Evolutionary conservation across 1,140 invertebrate genomes (phyloP).

Genomic region (Phymastichus coffea): DNA sequence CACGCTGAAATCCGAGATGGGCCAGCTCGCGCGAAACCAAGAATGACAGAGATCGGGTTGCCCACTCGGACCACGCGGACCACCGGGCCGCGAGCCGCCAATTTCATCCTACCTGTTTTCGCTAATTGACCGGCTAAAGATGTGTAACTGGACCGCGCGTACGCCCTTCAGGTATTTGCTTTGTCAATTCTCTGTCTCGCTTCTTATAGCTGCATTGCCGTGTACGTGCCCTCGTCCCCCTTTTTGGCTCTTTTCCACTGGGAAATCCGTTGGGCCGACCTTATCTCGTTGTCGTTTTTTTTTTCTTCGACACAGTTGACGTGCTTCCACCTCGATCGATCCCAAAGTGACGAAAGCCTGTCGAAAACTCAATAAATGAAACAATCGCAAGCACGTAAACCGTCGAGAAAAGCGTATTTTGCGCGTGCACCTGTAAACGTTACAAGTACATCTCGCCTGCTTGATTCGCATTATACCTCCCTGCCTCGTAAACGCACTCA

Average conservation of each 20-base stretch:
- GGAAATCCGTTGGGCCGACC: no score
- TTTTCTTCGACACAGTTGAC: neutral
- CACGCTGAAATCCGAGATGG: slow-evolving; percentile 46
- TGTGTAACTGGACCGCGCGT: slow-evolving; percentile 56
- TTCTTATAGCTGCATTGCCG: no score
- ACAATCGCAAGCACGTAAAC: no score
- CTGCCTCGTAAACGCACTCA: neutral
- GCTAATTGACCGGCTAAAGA: slow-evolving; percentile 59
- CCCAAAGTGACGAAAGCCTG: no score
- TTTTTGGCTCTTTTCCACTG: no score
- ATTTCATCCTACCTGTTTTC: slow-evolving; percentile 57
- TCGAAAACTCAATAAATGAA: no score
- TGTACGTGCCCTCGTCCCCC: no score
- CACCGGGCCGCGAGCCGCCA: slow-evolving; percentile 49
- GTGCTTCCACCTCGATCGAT: no score
- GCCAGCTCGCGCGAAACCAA: slow-evolving; percentile 27
- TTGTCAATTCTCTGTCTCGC: slow-evolving; percentile 13
- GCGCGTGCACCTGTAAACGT: no score
- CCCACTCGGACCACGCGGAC: slow-evolving; percentile 37
- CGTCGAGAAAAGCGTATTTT: no score
- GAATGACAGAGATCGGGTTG: slow-evolving; percentile 56
- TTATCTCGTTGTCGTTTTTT: neutral
- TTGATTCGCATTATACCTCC: no score
- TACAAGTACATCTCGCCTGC: no score
- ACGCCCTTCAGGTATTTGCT: slow-evolving; percentile 53